A percentile compares a stretch with the other conserved stretches of the same genome.
phyloP scores from a whole-genome alignment of 2,113 vertebrate species.

The Notechis scutatus region DNA sequence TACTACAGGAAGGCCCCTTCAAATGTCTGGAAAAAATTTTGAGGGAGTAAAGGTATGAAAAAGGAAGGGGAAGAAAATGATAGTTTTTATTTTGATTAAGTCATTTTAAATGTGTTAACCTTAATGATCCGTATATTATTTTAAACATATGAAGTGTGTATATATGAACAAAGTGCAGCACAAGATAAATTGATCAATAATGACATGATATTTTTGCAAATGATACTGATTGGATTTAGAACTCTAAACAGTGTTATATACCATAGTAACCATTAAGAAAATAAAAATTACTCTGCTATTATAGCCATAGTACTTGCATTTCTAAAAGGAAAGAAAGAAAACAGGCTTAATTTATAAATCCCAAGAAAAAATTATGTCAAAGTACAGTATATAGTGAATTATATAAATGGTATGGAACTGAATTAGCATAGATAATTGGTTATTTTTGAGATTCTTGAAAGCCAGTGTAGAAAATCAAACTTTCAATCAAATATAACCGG shows the following conservation, averaged over 20 bases:
- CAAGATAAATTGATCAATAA: background rate
- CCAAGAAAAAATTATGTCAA: background rate
- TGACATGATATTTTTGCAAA: background rate
- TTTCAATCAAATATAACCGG: slow-evolving; percentile 23
- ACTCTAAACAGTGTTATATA: background rate
- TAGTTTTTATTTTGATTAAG: background rate
- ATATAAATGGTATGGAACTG: background rate
- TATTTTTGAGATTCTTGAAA: slow-evolving; percentile 16
- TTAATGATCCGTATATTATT: background rate
- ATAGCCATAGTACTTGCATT: fast-evolving
- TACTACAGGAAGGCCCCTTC: background rate
- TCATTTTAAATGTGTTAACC: background rate
- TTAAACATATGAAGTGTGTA: background rate
- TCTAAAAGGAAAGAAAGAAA: background rate
- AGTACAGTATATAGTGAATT: background rate
- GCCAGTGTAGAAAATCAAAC: background rate
- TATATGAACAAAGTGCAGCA: background rate
- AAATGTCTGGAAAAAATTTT: background rate
- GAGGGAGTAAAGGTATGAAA: background rate
- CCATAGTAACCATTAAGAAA: background rate
- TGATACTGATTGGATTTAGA: background rate
- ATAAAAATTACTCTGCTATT: background rate
- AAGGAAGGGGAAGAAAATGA: background rate
- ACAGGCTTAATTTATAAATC: background rate
- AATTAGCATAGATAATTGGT: background rate